Percentiles rank a stretch among this genome's conserved stretches.
Conservation (phyloP, 2,888 invertebrate genomes). For the Colostygia pectinataria region DNA sequence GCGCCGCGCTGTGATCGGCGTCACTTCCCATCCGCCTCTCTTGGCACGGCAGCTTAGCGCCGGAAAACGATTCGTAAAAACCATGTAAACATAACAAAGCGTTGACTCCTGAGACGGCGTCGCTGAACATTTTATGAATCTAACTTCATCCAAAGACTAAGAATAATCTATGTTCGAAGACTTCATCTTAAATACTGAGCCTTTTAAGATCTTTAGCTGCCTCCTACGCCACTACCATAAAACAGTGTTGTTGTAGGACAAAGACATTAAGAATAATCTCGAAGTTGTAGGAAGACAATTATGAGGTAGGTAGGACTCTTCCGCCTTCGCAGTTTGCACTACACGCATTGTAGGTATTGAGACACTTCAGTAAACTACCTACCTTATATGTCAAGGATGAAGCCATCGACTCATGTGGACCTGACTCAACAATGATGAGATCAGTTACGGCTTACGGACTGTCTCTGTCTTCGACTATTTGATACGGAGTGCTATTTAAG, state of each 20-base stretch:
- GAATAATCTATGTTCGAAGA: too few species aligned
- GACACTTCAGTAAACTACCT: neutral
- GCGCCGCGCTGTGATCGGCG: conserved; percentile 10
- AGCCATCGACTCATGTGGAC: conserved; percentile 1
- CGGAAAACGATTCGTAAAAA: conserved; percentile 55
- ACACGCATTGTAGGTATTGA: neutral
- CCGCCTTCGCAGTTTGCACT: neutral
- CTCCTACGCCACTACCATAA: conserved; percentile 14
- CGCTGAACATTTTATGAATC: conserved; percentile 23
- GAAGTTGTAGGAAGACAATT: neutral
- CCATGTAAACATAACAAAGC: conserved; percentile 59
- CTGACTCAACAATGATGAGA: conserved; percentile 4
- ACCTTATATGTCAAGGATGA: conserved; percentile 9
- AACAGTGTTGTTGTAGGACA: neutral
- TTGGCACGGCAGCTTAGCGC: conserved; percentile 42
- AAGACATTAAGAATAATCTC: too few species aligned
- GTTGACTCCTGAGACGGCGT: conserved; percentile 31
- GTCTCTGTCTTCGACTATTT: too few species aligned
- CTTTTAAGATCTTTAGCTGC: conserved; percentile 1
- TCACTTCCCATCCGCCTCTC: conserved; percentile 29
- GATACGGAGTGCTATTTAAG: too few species aligned
- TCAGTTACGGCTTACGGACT: neutral
- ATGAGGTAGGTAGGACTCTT: neutral
- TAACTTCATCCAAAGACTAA: conserved; percentile 12
- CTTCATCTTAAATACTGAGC: too few species aligned